A percentile compares a stretch with the other conserved stretches of the same genome.
phyloP scores from a whole-genome alignment of 1,140 invertebrate genomes.

The Armadillidium nasatum region DNA sequence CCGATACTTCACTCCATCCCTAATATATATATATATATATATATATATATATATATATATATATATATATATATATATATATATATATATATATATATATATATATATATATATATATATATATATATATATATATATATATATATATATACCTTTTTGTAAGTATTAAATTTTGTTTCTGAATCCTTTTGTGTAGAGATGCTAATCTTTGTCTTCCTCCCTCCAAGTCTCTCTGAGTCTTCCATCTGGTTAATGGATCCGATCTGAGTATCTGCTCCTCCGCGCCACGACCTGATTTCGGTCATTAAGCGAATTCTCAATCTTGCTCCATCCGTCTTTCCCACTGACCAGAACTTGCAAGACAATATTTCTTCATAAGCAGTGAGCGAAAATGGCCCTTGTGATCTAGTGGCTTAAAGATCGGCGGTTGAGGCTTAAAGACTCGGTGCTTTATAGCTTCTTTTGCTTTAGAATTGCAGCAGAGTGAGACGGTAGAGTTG shows the following conservation, averaged over 20 bases:
- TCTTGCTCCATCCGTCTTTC: slow-evolving; percentile 8
- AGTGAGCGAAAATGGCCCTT: neutral
- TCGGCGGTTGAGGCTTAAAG: neutral
- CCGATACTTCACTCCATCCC: too few relatives aligned
- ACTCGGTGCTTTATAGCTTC: neutral
- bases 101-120: too few relatives aligned
- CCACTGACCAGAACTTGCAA: slow-evolving; percentile 11
- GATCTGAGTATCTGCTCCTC: neutral
- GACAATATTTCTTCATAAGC: slow-evolving; percentile 8
- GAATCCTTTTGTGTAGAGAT: slow-evolving; percentile 4
- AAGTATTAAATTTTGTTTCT: slow-evolving; percentile 9
- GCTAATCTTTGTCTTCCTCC: slow-evolving; percentile 6
- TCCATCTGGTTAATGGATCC: slow-evolving; percentile 11
- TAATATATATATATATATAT: too few relatives aligned
- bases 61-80: too few relatives aligned
- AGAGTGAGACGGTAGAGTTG: slow-evolving; percentile 2
- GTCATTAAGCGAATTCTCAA: neutral
- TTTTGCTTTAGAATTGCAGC: slow-evolving; percentile 4
- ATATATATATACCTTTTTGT: neutral
- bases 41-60: too few relatives aligned
- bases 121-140: too few relatives aligned
- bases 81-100: too few relatives aligned
- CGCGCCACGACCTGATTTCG: neutral
- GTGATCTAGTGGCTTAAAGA: neutral
- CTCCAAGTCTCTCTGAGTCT: neutral